A percentile compares a stretch with the other conserved stretches of the same genome.
Evolutionary conservation across 2,113 vertebrate species (phyloP).

Genomic region (Aegotheles bennettii): DNA sequence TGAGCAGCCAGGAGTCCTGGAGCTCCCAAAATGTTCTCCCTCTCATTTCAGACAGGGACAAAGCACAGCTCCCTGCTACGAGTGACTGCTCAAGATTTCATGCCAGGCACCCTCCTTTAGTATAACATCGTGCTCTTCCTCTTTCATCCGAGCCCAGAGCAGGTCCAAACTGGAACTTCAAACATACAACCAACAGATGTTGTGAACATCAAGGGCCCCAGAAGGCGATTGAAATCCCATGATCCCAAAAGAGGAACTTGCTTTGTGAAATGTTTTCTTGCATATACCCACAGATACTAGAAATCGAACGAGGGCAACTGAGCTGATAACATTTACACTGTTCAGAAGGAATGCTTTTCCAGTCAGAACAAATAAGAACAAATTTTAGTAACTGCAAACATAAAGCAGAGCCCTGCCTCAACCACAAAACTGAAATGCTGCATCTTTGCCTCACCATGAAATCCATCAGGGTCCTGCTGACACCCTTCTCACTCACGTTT

Average conservation of each 20-base stretch:
- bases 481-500: not conserved
- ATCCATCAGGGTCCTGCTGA: not conserved
- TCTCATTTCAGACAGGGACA: not conserved
- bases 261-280: slow-evolving; percentile 40
- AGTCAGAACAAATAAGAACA: not conserved
- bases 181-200: slow-evolving; percentile 56
- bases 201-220: slow-evolving; percentile 30
- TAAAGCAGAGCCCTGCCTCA: not conserved
- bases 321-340: slow-evolving; percentile 32
- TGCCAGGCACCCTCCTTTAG: not conserved
- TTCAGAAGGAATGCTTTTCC: not conserved
- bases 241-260: slow-evolving; percentile 60
- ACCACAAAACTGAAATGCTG: not conserved
- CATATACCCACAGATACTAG: not conserved
- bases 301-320: not conserved
- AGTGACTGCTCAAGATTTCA: not conserved
- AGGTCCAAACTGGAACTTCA: slow-evolving; percentile 56
- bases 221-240: slow-evolving; percentile 35
- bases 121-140: slow-evolving; percentile 25
- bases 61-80: not conserved
- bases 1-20: not conserved
- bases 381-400: not conserved
- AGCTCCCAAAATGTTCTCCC: not conserved
- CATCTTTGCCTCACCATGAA: not conserved
- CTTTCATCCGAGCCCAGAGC: slow-evolving; percentile 41